Base-by-base conservation (phyloP, 2,888 invertebrate species). In the Geotrupes spiniger region DNA sequence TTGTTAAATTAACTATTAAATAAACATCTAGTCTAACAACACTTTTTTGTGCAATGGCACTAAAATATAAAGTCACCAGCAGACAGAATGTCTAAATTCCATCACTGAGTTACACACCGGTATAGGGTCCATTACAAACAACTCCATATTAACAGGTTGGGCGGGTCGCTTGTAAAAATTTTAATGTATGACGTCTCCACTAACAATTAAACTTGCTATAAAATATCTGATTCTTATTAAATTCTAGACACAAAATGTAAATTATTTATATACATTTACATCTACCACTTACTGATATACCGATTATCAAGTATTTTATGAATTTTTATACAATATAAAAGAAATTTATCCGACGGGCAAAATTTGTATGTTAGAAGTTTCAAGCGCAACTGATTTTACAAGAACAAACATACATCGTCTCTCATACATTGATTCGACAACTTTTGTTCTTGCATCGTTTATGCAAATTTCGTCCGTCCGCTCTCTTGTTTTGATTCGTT, bases 41-140 rank as follows among this genome's bases (percentile, higher is more conserved):
- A 69, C 64, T 68, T 66, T 68, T 21, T 65, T 64, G 68, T 68
- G 66, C 66, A 69, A 72, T 72, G 72, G 72, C 72, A 72, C 72
- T 56, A 57, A 53, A 66, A 68, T 63, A 64, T 64, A 65, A 64
- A 59, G 49, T 52, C 44, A 62, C 63, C 67, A 68, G 66, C 64
- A 63, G 70, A 71, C 69, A 71, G 70, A 72, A 69, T 66, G 62
- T 60, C 68, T 66, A 69, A 71, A 68, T 72, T 71, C 72, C 72
- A 71, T 70, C 71, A 72, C 71, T 70, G 69, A 65, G 44, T 16
- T 49, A 41, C 50, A 61, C 57, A 59, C 59, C 53, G 53, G 42
- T 29, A 14, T 9, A 21, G 11, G 25, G 15, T 16, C 25, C 11
- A 14, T 16, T 15, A 41, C 31, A 31, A 17, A 42, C 42, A 42